A percentile compares a stretch with the other conserved stretches of the same genome.
These are phyloP conservation scores for Turritopsis rubra DNA, from an alignment of 30 jellyfish, hydroid and myxozoan genomes.

Conservation along the genomic window DNA sequence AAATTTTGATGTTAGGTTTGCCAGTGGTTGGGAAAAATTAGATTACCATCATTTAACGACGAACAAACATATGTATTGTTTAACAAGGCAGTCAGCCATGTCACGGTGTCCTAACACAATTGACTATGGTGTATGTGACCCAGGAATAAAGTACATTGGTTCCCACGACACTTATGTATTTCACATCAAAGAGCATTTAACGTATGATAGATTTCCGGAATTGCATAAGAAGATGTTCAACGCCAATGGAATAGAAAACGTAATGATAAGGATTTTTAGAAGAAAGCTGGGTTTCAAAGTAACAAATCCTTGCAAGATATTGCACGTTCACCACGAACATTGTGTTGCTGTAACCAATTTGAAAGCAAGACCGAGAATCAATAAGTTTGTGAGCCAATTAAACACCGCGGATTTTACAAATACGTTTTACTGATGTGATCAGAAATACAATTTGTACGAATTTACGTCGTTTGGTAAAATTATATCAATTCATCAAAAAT, in stretches of 20 bases:
- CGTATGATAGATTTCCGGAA: background rate
- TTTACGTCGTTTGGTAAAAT: too few relatives aligned
- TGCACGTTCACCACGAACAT: slow-evolving; percentile 1
- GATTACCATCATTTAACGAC: background rate
- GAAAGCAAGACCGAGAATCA: background rate
- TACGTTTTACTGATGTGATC: too few relatives aligned
- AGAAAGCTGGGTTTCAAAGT: background rate
- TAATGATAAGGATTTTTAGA: background rate
- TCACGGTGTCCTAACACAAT: background rate
- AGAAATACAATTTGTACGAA: too few relatives aligned
- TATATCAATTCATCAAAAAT: too few relatives aligned
- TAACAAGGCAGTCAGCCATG: background rate
- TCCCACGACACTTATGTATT: background rate
- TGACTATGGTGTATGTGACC: background rate
- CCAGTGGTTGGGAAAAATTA: background rate
- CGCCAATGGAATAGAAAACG: background rate
- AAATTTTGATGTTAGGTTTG: background rate
- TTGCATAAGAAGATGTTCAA: background rate
- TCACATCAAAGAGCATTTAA: background rate
- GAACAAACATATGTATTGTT: background rate
- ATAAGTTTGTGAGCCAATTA: too few relatives aligned
- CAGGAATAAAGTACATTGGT: background rate
- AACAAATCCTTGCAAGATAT: background rate
- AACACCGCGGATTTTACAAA: too few relatives aligned
- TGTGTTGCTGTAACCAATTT: background rate